phyloP scores from a whole-genome alignment of 2,113 vertebrate genomes.

The Potamarius usumacintae region DNA sequence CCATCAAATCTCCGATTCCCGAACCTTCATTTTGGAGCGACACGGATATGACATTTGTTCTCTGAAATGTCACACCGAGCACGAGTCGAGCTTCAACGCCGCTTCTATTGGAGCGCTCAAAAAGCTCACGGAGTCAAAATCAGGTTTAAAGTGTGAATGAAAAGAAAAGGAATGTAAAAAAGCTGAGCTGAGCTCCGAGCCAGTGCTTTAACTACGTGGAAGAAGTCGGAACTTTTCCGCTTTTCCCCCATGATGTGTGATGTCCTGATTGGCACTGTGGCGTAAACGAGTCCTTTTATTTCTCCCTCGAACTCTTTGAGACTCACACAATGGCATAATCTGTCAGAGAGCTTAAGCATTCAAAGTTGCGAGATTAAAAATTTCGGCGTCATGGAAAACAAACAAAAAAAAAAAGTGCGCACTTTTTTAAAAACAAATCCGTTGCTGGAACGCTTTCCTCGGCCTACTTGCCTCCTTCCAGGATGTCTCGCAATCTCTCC shows the following conservation, averaged over 20 bases:
- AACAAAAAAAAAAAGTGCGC: constrained; percentile 51
- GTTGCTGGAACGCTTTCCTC: constrained; percentile 60
- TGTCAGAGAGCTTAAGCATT: constrained; percentile 67
- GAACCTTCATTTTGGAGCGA: neutral
- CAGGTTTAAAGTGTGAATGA: neutral
- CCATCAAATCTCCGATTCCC: neutral
- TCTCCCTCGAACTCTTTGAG: neutral
- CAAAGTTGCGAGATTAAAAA: constrained; percentile 74
- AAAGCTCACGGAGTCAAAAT: neutral
- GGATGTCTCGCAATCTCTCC: constrained; percentile 55
- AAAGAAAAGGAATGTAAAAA: neutral
- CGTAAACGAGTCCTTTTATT: constrained; percentile 10
- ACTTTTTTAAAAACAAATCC: constrained; percentile 70
- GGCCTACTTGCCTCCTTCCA: constrained; percentile 72
- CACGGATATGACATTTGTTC: constrained; percentile 16
- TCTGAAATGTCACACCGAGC: neutral
- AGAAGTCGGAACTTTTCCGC: constrained; percentile 13
- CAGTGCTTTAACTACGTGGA: constrained; percentile 30
- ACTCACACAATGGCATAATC: constrained; percentile 45
- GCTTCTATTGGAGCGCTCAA: neutral
- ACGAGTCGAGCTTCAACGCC: neutral
- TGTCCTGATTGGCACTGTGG: constrained; percentile 28
- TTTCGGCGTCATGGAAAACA: constrained; percentile 59
- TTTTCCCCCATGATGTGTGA: neutral
- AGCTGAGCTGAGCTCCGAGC: constrained; percentile 15